Evolutionary conservation across 2,888 invertebrate genomes (phyloP), one percentile per base, ranked within the genome.

Genomic region (Cephus pygmeus): DNA sequence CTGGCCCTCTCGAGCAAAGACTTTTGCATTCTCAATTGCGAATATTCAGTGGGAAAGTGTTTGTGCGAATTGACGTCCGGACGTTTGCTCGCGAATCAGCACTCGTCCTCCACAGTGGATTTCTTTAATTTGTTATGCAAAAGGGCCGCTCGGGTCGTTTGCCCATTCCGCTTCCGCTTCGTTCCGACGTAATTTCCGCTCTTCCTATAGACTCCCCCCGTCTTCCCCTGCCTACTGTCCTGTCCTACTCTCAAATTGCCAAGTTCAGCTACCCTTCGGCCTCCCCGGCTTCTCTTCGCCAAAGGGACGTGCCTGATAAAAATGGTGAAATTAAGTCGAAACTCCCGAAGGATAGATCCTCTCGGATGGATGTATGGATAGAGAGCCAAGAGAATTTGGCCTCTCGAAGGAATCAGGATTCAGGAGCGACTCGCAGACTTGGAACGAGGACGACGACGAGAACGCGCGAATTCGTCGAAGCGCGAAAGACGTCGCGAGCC

Each of bases 401-500:
- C 23, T 56, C 23, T 23, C 56, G 56, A 56, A 23, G 40, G 40
- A 9, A 23, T 15, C 40, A 40, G 40, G 40, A 9, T 23, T 15
- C 23, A 40, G 23, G 23, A 23, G 40, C 40, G 56, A 23, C 40
- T 23, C 40, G 40, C 9, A 79, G 85, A 85, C 83, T 86, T 85
- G 83, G 86, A 86, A 87, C 85, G 87, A 86, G 86, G 82, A 82
- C 82, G 81, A 73, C 0, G 35, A 35, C 3, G 35, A 35, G 34
- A 11, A 34, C 11, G 34, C 11, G 34, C 35, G 35, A 11, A 80
- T 81, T 85, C 87, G 85, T 81, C 87, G 86, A 86, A 86, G 83
- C 87, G 87, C 88, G 86, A 89, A 89, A 87, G 12, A 36, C 86
- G 85, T 85, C 82, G 82, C 82, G 80, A 79, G 80, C 79, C 75